Evolutionary conservation across 2,797 vertebrate genomes (phyloP), one percentile per base, ranked within the genome.

Genomic region (Xenentodon cancila): DNA sequence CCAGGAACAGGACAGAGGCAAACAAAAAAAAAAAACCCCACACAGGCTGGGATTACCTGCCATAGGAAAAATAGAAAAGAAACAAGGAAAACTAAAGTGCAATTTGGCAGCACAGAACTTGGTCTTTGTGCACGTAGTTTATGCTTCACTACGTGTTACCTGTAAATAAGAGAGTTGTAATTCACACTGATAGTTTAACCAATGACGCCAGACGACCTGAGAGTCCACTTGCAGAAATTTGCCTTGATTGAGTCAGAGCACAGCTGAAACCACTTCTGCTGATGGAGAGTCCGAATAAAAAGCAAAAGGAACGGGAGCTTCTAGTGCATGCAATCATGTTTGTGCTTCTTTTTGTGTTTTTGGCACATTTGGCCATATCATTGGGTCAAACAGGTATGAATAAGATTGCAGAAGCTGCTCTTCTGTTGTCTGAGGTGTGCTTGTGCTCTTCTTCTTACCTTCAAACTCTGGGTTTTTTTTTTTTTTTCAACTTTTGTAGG

Each of bases 251-350:
- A 82, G 55, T 47, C 53, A 44, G 37, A 40, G 27, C 73, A 51
- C 88, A 89, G 84, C 87, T 91, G 88, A 79, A 60, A 53, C 69
- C 68, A 77, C 69, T 90, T 73, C 13, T 13, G 7, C 30, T 55
- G 47, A 89, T 79, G 52, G 80, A 58, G 64, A 49, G 45, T 22
- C n/a, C 20, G 53, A 51, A 77, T 84, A 84, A 80, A 79, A 79
- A 54, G 46, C 47, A n/a, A 30, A 55, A 43, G 55, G 20, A 27
- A 18, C 0, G 37, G 0, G 5, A 1, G 1, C 6, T 9, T 0
- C 3, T 0, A 2, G 1, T 4, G 1, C 1, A 3, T 1, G 3
- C 67, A 63, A 81, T 16, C 65, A 92, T 92, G 92, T 64, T 79
- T 62, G n/a, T 59, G 1, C 40, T 59, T 18, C 16, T 12, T 44